These are phyloP conservation scores for Pollimyrus isidori DNA, from an alignment of 2,113 vertebrate species.

Conservation along the genomic window DNA sequence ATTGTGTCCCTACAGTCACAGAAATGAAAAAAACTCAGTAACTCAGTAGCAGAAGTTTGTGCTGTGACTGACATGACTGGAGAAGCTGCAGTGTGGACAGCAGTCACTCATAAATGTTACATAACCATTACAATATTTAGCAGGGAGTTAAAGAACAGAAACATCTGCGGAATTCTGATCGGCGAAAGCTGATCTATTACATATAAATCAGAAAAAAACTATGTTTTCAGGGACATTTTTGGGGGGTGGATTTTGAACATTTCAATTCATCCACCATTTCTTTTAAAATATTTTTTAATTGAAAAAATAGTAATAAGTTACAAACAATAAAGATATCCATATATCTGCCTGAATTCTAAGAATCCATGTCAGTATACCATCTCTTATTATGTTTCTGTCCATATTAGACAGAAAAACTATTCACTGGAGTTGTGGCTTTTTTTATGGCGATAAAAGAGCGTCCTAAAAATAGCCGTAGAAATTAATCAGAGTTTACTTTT, in stretches of 20 bases:
- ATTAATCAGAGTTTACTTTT: constrained; percentile 21
- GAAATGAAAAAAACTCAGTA: not conserved
- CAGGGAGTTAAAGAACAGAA: constrained; percentile 48
- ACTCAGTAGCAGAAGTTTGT: not conserved
- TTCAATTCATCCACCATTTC: not conserved
- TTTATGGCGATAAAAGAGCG: not conserved
- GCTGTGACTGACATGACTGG: not conserved
- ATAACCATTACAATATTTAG: constrained; percentile 61
- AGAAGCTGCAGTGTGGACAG: constrained; percentile 40
- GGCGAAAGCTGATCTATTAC: not conserved
- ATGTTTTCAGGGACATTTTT: not conserved
- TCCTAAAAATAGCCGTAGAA: not conserved
- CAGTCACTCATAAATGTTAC: constrained; percentile 53
- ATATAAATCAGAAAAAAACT: not conserved
- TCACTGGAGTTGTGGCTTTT: not conserved
- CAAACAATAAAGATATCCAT: not conserved
- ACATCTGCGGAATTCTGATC: constrained; percentile 29
- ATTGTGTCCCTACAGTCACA: not conserved
- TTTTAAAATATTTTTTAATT: not conserved
- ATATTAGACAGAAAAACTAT: not conserved
- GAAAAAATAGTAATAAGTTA: not conserved
- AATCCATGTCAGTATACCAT: not conserved
- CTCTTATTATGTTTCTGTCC: not conserved
- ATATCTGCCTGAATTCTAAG: not conserved
- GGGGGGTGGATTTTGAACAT: not conserved